Evolutionary conservation across 2,888 invertebrate species (phyloP), one percentile per base, ranked within the genome.

Genomic region (Drosophila falleni): DNA sequence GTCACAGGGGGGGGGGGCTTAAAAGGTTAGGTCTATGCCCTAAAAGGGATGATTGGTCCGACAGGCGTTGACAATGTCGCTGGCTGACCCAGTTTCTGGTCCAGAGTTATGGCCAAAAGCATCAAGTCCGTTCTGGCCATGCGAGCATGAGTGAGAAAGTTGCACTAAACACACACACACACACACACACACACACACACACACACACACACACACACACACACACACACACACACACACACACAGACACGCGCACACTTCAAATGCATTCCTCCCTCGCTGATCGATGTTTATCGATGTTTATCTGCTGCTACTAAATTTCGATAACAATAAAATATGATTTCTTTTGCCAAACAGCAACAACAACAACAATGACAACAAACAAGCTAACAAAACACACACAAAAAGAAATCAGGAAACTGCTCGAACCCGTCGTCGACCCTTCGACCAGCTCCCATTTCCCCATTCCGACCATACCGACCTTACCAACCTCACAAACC

Each of bases 271-370:
- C 15, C 13, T 13, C 35, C 5, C 37, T n/a, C 37, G 15, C 41
- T 35, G 13, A 42, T 26, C 42, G 53, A 55, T 49, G 63, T 58
- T 56, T 58, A 72, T 78, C 85, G 66, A 71, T 75, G 76, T 87
- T 83, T 83, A 83, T 87, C 75, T 72, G 71, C 65, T 31, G 70
- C 68, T 67, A 81, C 85, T 85, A 81, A 87, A 87, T 78, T 88
- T 66, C 76, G 81, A 85, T 85, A 88, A 88, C 87, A 85, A 85
- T 85, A 85, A 88, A 88, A 86, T 85, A 85, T 85, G 89, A 88
- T 88, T 85, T 85, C 79, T 85, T 69, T 63, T 55, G 19, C 5
- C 29, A 29, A 29, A 1, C 29, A 56, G 47, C 55, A 67, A 67
- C 50, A 74, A 59, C 53, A 71, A 64, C 58, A 51, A 42, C 60